These are phyloP conservation scores for Hydrocynus forskahlii DNA, from an alignment of 2,797 vertebrate species.

Conservation along the genomic window DNA sequence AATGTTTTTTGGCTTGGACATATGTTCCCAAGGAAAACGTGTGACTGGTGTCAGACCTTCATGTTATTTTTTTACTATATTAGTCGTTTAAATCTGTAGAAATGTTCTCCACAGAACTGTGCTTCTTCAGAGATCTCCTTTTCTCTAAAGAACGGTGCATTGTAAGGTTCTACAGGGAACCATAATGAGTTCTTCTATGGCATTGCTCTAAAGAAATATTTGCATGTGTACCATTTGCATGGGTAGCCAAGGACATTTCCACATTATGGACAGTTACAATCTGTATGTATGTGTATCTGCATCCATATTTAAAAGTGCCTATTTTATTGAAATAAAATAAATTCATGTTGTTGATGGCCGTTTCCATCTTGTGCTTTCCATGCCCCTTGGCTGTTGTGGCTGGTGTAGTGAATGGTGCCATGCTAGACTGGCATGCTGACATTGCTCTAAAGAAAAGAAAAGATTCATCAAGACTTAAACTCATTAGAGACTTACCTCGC, in stretches of 20 bases:
- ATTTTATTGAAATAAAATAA: neutral
- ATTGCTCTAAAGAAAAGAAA: neutral
- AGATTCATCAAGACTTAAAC: neutral
- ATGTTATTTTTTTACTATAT: neutral
- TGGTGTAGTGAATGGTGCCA: neutral
- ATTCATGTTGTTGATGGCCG: neutral
- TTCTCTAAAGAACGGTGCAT: too few species aligned
- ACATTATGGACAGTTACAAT: too few species aligned
- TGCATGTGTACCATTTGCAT: too few species aligned
- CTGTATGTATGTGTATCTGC: neutral
- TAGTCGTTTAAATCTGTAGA: too few species aligned
- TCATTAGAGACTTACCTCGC: conserved; percentile 43
- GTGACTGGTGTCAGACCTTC: neutral
- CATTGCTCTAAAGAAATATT: too few species aligned
- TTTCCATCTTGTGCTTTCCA: neutral
- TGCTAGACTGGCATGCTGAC: conserved; percentile 1
- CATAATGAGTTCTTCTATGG: too few species aligned
- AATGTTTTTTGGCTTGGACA: neutral
- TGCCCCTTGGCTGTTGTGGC: conserved; percentile 12
- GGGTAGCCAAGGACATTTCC: too few species aligned
- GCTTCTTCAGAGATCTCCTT: too few species aligned
- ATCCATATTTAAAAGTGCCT: neutral
- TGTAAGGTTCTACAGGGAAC: too few species aligned
- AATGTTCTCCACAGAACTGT: too few species aligned
- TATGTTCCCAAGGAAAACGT: neutral